Evolutionary conservation across 2,888 invertebrate species (phyloP).

Genomic region (Hirtodrosophila confusa): DNA sequence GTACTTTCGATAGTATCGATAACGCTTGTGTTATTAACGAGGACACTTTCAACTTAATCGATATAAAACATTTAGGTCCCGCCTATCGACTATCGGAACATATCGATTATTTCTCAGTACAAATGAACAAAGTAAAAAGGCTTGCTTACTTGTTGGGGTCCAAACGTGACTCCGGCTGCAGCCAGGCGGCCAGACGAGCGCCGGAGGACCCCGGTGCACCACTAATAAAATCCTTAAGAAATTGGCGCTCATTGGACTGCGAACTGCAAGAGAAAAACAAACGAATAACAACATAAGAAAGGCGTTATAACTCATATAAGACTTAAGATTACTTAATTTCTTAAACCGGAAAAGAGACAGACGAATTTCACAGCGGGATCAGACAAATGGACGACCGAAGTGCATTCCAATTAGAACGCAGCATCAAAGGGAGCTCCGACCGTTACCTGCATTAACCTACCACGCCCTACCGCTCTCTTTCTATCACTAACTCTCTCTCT

Average conservation of each 20-base stretch:
- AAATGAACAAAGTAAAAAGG: too few relatives aligned
- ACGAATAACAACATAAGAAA: not conserved
- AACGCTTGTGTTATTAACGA: too few relatives aligned
- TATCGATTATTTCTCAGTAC: too few relatives aligned
- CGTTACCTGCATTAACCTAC: not conserved
- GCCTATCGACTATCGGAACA: too few relatives aligned
- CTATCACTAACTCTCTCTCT: not conserved
- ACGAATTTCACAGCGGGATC: too few relatives aligned
- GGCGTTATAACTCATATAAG: not conserved
- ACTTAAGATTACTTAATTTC: too few relatives aligned
- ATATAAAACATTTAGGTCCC: too few relatives aligned
- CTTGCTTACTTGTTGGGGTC: constrained; percentile 87
- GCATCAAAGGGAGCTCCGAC: constrained; percentile 27
- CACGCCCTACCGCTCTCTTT: not conserved
- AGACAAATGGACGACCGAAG: too few relatives aligned
- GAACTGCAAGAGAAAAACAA: constrained; percentile 86
- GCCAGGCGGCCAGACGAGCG: constrained; percentile 96
- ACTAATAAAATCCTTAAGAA: constrained; percentile 95
- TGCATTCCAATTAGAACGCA: constrained; percentile 12
- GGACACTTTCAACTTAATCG: too few relatives aligned
- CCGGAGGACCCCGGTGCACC: constrained; percentile 94
- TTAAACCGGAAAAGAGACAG: too few relatives aligned
- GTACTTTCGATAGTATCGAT: too few relatives aligned
- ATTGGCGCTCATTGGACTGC: constrained; percentile 95
- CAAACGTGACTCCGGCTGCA: constrained; percentile 96